Evolutionary conservation across 2,888 invertebrate species (phyloP), one percentile per base, ranked within the genome.

Genomic region (Thymelicus acteon): DNA sequence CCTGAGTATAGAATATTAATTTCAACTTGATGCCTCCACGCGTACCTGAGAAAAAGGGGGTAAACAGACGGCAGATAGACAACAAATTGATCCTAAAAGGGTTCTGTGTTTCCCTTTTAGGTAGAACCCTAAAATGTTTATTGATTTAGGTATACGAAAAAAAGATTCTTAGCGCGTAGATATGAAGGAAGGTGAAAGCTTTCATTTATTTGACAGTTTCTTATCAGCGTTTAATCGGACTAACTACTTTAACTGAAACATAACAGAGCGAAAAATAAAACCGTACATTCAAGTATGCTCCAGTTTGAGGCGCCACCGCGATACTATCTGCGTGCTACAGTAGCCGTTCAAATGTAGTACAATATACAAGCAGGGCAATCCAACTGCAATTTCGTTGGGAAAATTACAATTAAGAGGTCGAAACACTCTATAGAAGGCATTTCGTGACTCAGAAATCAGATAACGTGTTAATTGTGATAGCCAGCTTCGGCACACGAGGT

Each of bases 331-430:
- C 67, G 67, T 37, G n/a, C 44, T 54, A 67, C 67, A 24, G 67
- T 61, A 67, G 67, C 67, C 61, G 61, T 40, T 67, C 67, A 52
- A 61, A 67, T 31, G 67, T 63, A 63, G 63, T 54, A 67, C 67
- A n/a, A 67, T 61, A 49, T 67, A 54, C 19, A 60, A 31, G 54
- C 24, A 37, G 62, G 57, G 57, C 68, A 70, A 70, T 60, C 49
- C 70, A 70, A 70, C 70, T 64, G 70, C 70, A 70, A 70, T 64
- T 70, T 70, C 24, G 64, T 64, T 60, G 24, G 47, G 58, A 58
- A 57, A 69, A 69, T 69, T 69, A 69, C 63, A 69, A 69, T 69
- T 48, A 69, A 69, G 69, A 63, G 63, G 63, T 69, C 58, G 63
- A 64, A 69, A 64, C 57, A 62, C 58, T 64, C 37, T 66, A 47